Conservation (phyloP, 2,888 invertebrate species). For the Dinocampus coccinellae region DNA sequence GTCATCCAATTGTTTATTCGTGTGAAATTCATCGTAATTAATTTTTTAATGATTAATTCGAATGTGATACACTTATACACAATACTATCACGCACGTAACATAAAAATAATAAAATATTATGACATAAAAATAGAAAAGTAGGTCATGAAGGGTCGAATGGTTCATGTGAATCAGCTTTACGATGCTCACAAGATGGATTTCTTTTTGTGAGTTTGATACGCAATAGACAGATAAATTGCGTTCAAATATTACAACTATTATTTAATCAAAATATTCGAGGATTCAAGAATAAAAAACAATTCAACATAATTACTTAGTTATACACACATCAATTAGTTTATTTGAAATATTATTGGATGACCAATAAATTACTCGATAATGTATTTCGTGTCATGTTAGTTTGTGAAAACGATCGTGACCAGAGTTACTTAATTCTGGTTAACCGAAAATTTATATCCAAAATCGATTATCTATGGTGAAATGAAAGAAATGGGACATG, state of each 20-base stretch:
- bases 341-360: not conserved
- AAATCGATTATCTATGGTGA: not conserved
- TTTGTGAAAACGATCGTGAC: not conserved
- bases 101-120: not conserved
- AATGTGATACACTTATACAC: not conserved
- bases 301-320: too few species aligned
- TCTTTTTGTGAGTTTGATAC: not conserved
- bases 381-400: not conserved
- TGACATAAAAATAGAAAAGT: constrained; percentile 13
- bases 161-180: not conserved
- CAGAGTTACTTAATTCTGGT: not conserved
- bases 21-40: not conserved
- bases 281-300: too few species aligned
- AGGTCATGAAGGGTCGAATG: not conserved
- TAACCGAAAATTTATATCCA: not conserved
- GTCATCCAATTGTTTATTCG: not conserved
- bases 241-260: too few species aligned
- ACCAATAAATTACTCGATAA: not conserved
- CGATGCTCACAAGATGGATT: not conserved
- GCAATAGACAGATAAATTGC: too few species aligned
- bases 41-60: not conserved
- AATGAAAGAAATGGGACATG: not conserved
- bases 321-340: not conserved
- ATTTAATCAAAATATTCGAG: too few species aligned
- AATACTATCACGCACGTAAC: not conserved